phyloP scores from a whole-genome alignment of 1,140 invertebrate species.

The Halictus rubicundus region DNA sequence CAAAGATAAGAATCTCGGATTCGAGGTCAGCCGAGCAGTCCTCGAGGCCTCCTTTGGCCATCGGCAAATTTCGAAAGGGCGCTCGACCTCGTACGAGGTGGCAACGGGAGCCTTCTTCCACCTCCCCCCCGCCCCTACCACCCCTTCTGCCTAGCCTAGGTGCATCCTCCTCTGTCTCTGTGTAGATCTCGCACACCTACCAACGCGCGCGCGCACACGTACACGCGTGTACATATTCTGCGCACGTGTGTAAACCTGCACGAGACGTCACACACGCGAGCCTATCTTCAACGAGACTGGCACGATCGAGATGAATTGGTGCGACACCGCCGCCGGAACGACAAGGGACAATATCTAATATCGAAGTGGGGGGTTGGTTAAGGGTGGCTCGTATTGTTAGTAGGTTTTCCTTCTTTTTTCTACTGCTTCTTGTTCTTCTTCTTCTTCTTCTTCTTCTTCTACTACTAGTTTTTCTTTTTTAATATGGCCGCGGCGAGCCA shows the following conservation, averaged over 20 bases:
- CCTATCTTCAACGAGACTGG: conserved; percentile 31
- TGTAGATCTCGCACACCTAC: background rate
- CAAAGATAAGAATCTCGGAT: conserved; percentile 65
- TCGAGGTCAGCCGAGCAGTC: conserved; percentile 62
- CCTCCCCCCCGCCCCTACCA: too few relatives aligned
- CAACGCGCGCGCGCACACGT: too few relatives aligned
- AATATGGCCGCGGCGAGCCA: conserved; percentile 8
- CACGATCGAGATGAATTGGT: conserved; percentile 48
- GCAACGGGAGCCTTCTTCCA: conserved; percentile 6
- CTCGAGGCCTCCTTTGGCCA: conserved; percentile 66
- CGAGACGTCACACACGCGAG: too few relatives aligned
- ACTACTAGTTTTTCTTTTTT: conserved; percentile 43
- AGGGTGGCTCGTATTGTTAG: conserved; percentile 57
- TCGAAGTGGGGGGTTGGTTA: background rate
- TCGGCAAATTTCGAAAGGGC: conserved; percentile 72
- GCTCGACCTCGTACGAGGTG: conserved; percentile 57
- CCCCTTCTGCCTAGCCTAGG: background rate
- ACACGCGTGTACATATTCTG: background rate
- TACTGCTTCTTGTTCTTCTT: conserved; percentile 21
- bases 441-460: conserved; percentile 17
- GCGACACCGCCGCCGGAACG: conserved; percentile 24
- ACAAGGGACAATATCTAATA: conserved; percentile 63
- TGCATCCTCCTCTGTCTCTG: background rate
- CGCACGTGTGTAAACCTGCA: background rate
- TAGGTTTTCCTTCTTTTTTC: conserved; percentile 39